Base-by-base conservation (phyloP, 2,797 vertebrate genomes). In the Margarornis squamiger region DNA sequence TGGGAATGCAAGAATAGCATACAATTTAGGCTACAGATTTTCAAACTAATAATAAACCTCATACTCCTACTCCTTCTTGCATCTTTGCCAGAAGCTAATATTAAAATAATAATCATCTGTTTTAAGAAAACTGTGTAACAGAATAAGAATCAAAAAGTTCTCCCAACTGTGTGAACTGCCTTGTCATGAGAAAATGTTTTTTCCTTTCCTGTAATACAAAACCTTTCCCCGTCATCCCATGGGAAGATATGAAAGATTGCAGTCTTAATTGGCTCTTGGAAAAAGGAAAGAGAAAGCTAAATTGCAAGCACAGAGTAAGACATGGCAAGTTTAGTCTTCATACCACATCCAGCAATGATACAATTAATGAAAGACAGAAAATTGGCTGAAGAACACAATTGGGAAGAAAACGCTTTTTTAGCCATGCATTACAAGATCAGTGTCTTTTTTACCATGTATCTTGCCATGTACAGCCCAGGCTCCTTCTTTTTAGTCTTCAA, bases 351-450 rank as follows among this genome's bases (percentile, higher is more conserved):
- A 96, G 68, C 23, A 63, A 73, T 2, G 74, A 93, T 58, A 88
- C 30, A 92, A 83, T 39, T 63, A 76, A 93, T 63, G 54, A 78
- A 89, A 90, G 46, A 45, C 88, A 88, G 80, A 94, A 93, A 91
- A 80, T 5, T 91, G 84, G 75, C 85, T 71, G 52, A 88, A 93
- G 41, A 94, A 57, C 34, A 73, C 2, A 87, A 62, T 24, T 75
- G 41, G 58, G 51, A 92, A 74, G 21, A 92, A 88, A 91, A 92
- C 16, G 11, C 9, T 89, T 75, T 23, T 90, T 88, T 36, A 68
- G 57, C 41, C 67, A 88, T 84, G 17, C 8, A 52, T 86, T 83
- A 71, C 58, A 90, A 81, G 52, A 59, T 43, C 43, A 67, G 16
- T 68, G 86, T 4, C 51, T 79, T 94, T 95, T 88, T 75, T 59